phyloP scores from a whole-genome alignment of 1,140 invertebrate species.

The Bombus picipes region DNA sequence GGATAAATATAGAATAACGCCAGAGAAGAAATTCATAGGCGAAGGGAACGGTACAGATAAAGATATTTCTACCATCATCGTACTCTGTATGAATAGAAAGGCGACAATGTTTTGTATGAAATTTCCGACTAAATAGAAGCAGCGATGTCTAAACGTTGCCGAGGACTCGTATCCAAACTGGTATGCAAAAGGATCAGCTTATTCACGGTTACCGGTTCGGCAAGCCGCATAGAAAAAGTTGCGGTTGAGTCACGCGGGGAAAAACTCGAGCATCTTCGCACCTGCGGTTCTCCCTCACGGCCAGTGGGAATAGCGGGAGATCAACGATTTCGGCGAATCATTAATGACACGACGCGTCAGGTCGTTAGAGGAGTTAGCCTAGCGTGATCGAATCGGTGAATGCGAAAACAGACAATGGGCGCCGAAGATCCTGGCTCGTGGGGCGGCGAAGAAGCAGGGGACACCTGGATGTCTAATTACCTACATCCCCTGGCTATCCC shows the following conservation, averaged over 20 bases:
- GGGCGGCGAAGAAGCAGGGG: slow-evolving; percentile 57
- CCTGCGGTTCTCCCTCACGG: slow-evolving; percentile 40
- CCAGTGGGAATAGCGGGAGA: slow-evolving; percentile 30
- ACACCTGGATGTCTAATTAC: slow-evolving; percentile 73
- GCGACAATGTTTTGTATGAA: too few species aligned
- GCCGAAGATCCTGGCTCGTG: slow-evolving; percentile 37
- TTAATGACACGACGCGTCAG: slow-evolving; percentile 73
- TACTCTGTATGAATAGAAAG: background rate
- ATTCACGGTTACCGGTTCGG: slow-evolving; percentile 23
- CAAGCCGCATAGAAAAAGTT: slow-evolving; percentile 29
- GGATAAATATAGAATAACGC: too few species aligned
- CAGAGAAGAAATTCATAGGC: too few species aligned
- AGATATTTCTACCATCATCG: too few species aligned
- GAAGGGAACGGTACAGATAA: too few species aligned
- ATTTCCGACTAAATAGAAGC: background rate
- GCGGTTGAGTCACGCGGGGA: slow-evolving; percentile 42
- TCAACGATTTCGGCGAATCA: slow-evolving; percentile 68
- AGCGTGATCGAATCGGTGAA: slow-evolving; percentile 76
- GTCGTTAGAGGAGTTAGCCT: slow-evolving; percentile 75
- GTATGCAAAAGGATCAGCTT: slow-evolving; percentile 13
- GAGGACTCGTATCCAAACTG: background rate
- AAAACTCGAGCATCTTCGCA: slow-evolving; percentile 26
- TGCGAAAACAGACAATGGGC: slow-evolving; percentile 72
- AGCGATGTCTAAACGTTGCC: background rate
- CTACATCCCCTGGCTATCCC: background rate